Conservation (phyloP, 2,888 invertebrate species). For the Ephialtes manifestator region DNA sequence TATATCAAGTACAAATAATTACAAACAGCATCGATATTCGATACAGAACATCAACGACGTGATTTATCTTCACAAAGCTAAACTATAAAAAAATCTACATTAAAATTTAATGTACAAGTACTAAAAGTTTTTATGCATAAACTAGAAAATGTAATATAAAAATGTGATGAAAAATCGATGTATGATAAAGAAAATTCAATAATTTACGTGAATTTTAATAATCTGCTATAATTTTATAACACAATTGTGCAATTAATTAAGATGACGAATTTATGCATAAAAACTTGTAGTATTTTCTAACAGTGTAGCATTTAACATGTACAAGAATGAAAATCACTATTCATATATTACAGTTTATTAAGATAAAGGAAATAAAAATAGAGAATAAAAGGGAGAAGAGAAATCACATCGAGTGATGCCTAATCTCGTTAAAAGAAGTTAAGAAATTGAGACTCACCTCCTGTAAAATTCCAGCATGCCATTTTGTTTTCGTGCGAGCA, state of each 20-base stretch:
- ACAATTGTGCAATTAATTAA: no score
- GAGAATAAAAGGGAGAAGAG: not conserved
- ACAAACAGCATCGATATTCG: slow-evolving; percentile 13
- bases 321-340: not conserved
- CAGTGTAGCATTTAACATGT: no score
- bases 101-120: no score
- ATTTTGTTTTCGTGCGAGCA: slow-evolving; percentile 84
- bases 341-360: not conserved
- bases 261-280: no score
- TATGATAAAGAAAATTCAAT: no score
- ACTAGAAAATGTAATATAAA: no score
- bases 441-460: slow-evolving; percentile 85
- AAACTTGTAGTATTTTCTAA: no score
- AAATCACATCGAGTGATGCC: slow-evolving; percentile 34
- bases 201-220: no score
- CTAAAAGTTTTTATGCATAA: no score
- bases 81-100: no score
- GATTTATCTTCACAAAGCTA: slow-evolving; percentile 11
- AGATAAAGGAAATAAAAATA: not conserved
- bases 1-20: slow-evolving; percentile 6
- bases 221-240: no score
- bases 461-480: slow-evolving; percentile 85
- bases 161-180: no score
- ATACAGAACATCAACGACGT: slow-evolving; percentile 37
- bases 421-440: slow-evolving; percentile 75